Percentiles rank a stretch among this genome's conserved stretches.
Conservation (phyloP, 1,140 invertebrate species). For the Wiebesia pumilae region DNA sequence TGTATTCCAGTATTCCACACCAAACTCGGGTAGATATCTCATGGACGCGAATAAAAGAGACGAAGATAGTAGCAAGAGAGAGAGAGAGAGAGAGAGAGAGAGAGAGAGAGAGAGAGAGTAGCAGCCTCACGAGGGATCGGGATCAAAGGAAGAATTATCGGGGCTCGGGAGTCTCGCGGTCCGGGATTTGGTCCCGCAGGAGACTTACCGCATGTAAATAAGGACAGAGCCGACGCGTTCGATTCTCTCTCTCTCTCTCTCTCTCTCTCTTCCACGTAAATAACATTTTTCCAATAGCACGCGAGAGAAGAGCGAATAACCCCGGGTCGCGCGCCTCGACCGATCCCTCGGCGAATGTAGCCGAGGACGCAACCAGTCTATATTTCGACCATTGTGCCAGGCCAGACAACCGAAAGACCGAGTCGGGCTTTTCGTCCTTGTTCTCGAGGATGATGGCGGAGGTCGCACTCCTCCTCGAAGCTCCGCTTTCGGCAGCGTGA, state of each 20-base stretch:
- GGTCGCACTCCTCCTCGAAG: neutral
- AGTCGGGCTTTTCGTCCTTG: slow-evolving; percentile 50
- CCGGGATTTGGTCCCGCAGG: slow-evolving; percentile 75
- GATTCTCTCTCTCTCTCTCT: slow-evolving; percentile 6
- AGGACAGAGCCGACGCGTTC: slow-evolving; percentile 66
- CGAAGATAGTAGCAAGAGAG: slow-evolving; percentile 2
- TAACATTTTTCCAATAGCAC: slow-evolving; percentile 73
- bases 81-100: slow-evolving; percentile 27
- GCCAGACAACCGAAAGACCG: neutral
- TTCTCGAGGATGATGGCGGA: neutral
- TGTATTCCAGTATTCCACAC: neutral
- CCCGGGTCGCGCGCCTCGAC: neutral
- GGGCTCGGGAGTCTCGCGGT: slow-evolving; percentile 66
- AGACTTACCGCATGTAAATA: slow-evolving; percentile 77
- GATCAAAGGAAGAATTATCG: slow-evolving; percentile 77
- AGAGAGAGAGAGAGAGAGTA: neutral
- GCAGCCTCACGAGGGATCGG: slow-evolving; percentile 69
- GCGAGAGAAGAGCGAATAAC: neutral
- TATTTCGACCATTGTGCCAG: slow-evolving; percentile 41
- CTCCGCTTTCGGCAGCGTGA: neutral
- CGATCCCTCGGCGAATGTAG: slow-evolving; percentile 27
- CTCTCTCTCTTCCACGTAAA: slow-evolving; percentile 70
- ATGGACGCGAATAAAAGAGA: slow-evolving; percentile 18
- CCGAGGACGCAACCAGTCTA: neutral
- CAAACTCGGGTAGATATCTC: neutral